Evolutionary conservation across 1,140 invertebrate species (phyloP).

Genomic region (Neelides sp.): DNA sequence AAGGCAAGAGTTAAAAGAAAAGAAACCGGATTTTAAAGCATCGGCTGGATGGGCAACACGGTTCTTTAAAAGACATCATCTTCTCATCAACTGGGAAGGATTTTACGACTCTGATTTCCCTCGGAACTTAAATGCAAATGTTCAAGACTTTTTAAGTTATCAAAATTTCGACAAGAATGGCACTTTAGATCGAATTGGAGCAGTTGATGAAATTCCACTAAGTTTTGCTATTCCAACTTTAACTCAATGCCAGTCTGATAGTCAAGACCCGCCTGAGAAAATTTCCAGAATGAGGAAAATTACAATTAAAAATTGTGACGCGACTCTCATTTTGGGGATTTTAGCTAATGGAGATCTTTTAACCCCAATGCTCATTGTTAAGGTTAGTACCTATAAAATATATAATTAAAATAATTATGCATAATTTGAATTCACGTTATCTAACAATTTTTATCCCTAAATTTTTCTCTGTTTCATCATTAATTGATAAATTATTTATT

Average conservation of each 20-base stretch:
- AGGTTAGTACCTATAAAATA: too few species aligned
- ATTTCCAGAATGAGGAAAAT: constrained; percentile 7
- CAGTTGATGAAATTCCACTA: constrained; percentile 30
- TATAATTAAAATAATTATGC: too few species aligned
- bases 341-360: constrained; percentile 20
- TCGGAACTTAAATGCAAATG: constrained; percentile 6
- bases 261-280: background rate
- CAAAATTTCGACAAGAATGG: too few species aligned
- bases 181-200: constrained; percentile 11
- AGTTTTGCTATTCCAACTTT: constrained; percentile 17
- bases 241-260: background rate
- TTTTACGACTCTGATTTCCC: constrained; percentile 17
- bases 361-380: constrained; percentile 25
- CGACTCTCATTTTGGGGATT: constrained; percentile 18
- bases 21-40: constrained; percentile 26
- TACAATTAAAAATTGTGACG: constrained; percentile 25
- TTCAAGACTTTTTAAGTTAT: constrained; percentile 11
- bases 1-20: constrained; percentile 5
- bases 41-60: constrained; percentile 30
- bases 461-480: too few species aligned
- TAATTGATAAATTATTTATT: too few species aligned
- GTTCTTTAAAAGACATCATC: constrained; percentile 31
- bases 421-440: too few species aligned
- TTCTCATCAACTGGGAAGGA: constrained; percentile 25
- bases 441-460: too few species aligned